Conservation (phyloP, 2,113 vertebrate species). For the Ovis canadensis region DNA sequence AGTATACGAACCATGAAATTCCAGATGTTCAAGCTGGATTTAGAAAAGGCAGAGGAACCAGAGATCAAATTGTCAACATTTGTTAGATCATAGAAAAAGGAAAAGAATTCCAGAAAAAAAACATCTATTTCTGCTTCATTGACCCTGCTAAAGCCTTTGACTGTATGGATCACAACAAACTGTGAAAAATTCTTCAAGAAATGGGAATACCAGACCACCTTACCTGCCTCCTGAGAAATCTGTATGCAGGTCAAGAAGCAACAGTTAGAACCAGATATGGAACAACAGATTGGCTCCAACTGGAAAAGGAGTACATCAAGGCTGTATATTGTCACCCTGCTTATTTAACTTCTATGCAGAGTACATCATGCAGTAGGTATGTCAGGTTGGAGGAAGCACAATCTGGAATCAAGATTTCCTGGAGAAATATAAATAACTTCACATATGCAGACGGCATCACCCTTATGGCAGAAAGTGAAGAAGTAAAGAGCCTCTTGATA, state of each 20-base stretch:
- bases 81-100: not conserved
- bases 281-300: not conserved
- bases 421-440: not conserved
- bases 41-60: not conserved
- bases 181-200: not conserved
- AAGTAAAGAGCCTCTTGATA: not conserved
- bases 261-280: not conserved
- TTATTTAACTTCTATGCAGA: not conserved
- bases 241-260: not conserved
- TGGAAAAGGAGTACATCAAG: not conserved
- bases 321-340: not conserved
- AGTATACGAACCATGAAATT: not conserved
- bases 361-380: not conserved
- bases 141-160: not conserved
- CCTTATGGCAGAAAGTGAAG: not conserved
- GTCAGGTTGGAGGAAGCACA: not conserved
- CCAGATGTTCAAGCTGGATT: not conserved
- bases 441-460: not conserved
- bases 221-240: not conserved
- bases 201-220: not conserved
- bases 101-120: not conserved
- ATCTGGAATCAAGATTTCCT: not conserved
- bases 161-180: not conserved
- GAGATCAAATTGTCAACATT: not conserved
- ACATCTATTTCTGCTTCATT: not conserved